Conservation (phyloP, 2,797 vertebrate genomes). For the Zalophus californianus region DNA sequence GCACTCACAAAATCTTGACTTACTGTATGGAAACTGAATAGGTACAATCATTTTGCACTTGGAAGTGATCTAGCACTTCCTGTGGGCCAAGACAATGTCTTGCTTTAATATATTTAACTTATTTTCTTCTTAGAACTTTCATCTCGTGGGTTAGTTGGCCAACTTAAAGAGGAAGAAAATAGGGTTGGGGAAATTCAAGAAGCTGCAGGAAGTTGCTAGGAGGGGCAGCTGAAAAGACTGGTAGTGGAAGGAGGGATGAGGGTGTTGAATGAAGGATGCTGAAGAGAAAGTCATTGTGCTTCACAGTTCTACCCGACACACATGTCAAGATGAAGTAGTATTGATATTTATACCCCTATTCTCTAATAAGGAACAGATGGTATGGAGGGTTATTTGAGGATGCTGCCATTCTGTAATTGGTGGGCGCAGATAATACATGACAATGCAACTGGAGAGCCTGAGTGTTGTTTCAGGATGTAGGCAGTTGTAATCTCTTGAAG, state of each 20-base stretch:
- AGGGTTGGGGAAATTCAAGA: not conserved
- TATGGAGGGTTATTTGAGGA: not conserved
- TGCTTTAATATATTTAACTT: not conserved
- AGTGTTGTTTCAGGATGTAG: not conserved
- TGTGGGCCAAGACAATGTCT: not conserved
- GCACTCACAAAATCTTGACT: not conserved
- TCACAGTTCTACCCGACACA: not conserved
- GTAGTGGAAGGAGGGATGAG: not conserved
- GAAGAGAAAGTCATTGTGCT: not conserved
- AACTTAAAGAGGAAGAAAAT: not conserved
- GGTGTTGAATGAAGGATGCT: not conserved
- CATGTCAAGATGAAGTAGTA: not conserved
- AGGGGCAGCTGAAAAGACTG: not conserved
- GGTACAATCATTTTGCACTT: rapidly evolving
- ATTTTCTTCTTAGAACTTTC: not conserved
- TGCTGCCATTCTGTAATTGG: not conserved
- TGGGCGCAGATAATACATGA: not conserved
- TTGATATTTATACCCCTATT: not conserved
- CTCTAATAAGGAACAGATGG: not conserved
- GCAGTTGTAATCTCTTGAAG: not conserved
- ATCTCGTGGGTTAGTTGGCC: not conserved
- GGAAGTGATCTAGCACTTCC: not conserved
- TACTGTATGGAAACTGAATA: not conserved
- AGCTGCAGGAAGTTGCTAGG: not conserved
- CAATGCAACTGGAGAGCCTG: not conserved